Evolutionary conservation across 2,797 vertebrate genomes (phyloP).

Genomic region (Enteromius unitaeniatus): DNA sequence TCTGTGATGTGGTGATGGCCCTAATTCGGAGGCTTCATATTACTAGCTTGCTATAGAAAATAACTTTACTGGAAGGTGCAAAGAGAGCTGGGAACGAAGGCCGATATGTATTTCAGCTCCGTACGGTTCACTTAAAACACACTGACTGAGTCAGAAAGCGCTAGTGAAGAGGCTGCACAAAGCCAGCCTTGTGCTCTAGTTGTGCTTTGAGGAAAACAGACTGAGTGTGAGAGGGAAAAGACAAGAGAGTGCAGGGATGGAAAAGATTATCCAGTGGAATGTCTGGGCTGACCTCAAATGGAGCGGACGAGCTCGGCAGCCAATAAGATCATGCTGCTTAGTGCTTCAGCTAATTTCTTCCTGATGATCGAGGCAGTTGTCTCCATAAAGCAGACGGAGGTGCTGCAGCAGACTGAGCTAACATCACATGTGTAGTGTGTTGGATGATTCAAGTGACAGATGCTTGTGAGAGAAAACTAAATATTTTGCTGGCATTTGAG

Average conservation of each 20-base stretch:
- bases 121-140: conserved; percentile 18
- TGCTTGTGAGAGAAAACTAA: conserved; percentile 35
- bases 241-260: conserved; percentile 63
- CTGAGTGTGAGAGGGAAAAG: conserved; percentile 40
- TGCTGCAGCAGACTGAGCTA: conserved; percentile 30
- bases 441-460: conserved; percentile 57
- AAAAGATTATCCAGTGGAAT: conserved; percentile 71
- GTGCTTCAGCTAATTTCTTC: conserved; percentile 65
- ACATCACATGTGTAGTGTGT: conserved; percentile 48
- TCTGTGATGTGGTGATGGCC: conserved; percentile 54
- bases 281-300: conserved; percentile 67
- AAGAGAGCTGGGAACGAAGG: conserved; percentile 17
- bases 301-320: conserved; percentile 52
- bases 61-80: conserved; percentile 47
- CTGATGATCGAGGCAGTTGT: conserved; percentile 65
- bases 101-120: not conserved
- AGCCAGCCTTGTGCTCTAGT: conserved; percentile 57
- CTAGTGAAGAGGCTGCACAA: conserved; percentile 53
- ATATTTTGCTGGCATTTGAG: conserved; percentile 36
- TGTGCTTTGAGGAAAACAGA: conserved; percentile 41
- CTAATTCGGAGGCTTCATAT: conserved; percentile 50
- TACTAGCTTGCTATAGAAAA: conserved; percentile 47
- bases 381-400: conserved; percentile 59
- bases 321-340: conserved; percentile 60
- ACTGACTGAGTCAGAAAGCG: conserved; percentile 31